Percentiles rank a stretch among this genome's conserved stretches.
phyloP scores from a whole-genome alignment of 2,797 vertebrate species.

The Lacerta agilis region DNA sequence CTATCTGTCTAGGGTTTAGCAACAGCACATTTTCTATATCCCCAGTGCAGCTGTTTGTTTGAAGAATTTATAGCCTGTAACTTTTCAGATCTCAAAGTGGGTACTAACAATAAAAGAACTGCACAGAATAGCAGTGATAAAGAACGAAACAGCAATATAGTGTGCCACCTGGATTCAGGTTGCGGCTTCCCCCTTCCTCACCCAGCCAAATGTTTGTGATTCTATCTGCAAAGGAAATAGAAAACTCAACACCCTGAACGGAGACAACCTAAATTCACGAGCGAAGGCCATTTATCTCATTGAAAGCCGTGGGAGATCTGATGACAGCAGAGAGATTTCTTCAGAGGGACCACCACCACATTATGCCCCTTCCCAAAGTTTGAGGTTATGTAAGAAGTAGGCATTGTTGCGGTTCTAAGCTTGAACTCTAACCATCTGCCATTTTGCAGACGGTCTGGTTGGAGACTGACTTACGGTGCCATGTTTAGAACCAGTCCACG shows the following conservation, averaged over 20 bases:
- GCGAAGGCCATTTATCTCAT: not conserved
- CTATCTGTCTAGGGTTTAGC: not conserved
- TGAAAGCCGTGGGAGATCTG: not conserved
- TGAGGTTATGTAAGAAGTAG: not conserved
- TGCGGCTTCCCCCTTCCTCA: not conserved
- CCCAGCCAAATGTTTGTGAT: not conserved
- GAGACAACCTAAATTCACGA: not conserved
- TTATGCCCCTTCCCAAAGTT: not conserved
- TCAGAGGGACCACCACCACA: not conserved
- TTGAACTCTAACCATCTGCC: not conserved
- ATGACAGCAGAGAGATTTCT: not conserved
- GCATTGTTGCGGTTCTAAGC: too few species aligned
- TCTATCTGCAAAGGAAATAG: constrained; percentile 9
- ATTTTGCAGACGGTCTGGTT: too few species aligned
- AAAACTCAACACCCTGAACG: not conserved
- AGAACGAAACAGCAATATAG: not conserved
- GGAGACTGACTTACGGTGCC: not conserved
- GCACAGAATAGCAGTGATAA: not conserved
- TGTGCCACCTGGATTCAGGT: not conserved
- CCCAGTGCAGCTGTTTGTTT: not conserved
- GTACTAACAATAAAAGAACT: not conserved
- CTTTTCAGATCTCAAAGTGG: not conserved
- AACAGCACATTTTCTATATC: not conserved
- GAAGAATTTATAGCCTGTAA: not conserved
- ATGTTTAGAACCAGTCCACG: not conserved